These are phyloP conservation scores for Choristoneura fumiferana DNA, from an alignment of 1,140 invertebrate genomes.

Conservation along the genomic window DNA sequence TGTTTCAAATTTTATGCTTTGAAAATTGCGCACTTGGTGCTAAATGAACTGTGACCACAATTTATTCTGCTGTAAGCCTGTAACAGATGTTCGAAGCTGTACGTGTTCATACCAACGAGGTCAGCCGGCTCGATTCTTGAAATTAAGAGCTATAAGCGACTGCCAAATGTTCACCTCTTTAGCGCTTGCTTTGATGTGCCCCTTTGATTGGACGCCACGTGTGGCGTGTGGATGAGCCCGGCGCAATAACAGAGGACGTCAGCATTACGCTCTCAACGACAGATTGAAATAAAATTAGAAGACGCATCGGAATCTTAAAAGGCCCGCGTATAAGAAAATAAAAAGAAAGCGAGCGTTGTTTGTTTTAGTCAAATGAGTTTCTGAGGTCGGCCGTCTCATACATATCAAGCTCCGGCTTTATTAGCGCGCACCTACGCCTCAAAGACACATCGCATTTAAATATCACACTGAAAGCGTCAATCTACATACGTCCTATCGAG, in stretches of 20 bases:
- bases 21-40: constrained; percentile 18
- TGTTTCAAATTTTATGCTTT: constrained; percentile 22
- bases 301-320: constrained; percentile 57
- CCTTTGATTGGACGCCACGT: constrained; percentile 17
- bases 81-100: constrained; percentile 9
- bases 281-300: constrained; percentile 53
- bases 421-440: constrained; percentile 55
- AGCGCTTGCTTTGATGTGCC: constrained; percentile 7
- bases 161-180: constrained; percentile 9
- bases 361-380: constrained; percentile 72
- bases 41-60: constrained; percentile 18
- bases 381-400: constrained; percentile 44
- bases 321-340: constrained; percentile 52
- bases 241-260: neutral
- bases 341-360: constrained; percentile 58
- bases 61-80: constrained; percentile 15
- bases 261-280: constrained; percentile 37
- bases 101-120: too few relatives aligned
- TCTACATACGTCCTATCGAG: constrained; percentile 71
- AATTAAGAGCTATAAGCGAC: constrained; percentile 1
- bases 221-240: neutral
- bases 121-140: neutral
- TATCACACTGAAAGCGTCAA: constrained; percentile 72
- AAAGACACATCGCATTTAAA: constrained; percentile 64
- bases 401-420: constrained; percentile 52